A percentile compares a stretch with the other conserved stretches of the same genome.
These are phyloP conservation scores for Zaprionus ghesquierei DNA, from an alignment of 1,140 invertebrate genomes.

Conservation along the genomic window DNA sequence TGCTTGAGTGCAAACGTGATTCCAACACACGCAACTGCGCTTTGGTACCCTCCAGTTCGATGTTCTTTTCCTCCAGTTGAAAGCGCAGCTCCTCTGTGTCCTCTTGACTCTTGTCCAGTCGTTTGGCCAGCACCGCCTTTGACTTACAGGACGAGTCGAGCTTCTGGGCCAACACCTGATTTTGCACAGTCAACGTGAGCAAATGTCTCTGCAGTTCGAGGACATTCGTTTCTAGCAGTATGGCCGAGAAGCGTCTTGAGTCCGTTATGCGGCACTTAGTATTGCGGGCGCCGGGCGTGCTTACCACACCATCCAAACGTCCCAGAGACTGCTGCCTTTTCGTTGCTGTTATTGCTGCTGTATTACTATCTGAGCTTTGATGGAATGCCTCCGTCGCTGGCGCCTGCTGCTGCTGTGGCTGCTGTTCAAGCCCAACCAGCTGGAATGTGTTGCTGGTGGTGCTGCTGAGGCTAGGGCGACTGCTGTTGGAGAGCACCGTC, in stretches of 20 bases:
- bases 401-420: slow-evolving; percentile 22
- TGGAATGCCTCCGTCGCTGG: slow-evolving; percentile 72
- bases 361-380: slow-evolving; percentile 82
- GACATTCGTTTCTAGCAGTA: slow-evolving; percentile 90
- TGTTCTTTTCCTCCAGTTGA: slow-evolving; percentile 91
- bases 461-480: slow-evolving; percentile 51
- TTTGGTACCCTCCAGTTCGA: slow-evolving; percentile 91
- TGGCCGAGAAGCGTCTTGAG: slow-evolving; percentile 90
- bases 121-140: slow-evolving; percentile 86
- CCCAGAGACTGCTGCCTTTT: slow-evolving; percentile 75
- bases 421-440: slow-evolving; percentile 71
- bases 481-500: slow-evolving; percentile 77
- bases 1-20: slow-evolving; percentile 72
- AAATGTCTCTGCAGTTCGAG: slow-evolving; percentile 92
- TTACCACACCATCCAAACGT: slow-evolving; percentile 84
- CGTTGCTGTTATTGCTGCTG: slow-evolving; percentile 5
- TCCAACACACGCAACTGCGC: slow-evolving; percentile 89
- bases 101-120: slow-evolving; percentile 88
- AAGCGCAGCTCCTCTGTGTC: slow-evolving; percentile 92
- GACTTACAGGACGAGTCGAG: slow-evolving; percentile 87
- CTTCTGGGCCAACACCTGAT: slow-evolving; percentile 90
- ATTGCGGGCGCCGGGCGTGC: slow-evolving; percentile 83
- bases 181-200: slow-evolving; percentile 91
- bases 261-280: slow-evolving; percentile 85
- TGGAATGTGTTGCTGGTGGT: slow-evolving; percentile 70